These are phyloP conservation scores for Ptyas mucosa DNA, from an alignment of 2,113 vertebrate genomes.

Conservation along the genomic window DNA sequence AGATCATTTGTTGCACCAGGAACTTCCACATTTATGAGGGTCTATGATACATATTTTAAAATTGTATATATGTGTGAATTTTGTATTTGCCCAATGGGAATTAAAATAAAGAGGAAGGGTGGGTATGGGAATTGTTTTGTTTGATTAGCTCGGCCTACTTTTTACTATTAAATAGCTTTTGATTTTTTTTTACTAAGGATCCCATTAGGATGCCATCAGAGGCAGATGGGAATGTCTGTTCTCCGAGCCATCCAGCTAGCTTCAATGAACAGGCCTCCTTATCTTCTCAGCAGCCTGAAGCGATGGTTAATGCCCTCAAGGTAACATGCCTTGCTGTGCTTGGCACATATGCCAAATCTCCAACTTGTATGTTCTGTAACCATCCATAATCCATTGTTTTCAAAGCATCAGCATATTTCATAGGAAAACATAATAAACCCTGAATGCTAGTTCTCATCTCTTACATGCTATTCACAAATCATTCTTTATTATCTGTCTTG, in stretches of 20 bases:
- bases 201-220: conserved; percentile 76
- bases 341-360: conserved; percentile 46
- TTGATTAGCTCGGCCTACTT: conserved; percentile 56
- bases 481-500: not conserved
- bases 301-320: conserved; percentile 81
- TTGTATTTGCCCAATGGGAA: not conserved
- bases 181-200: conserved; percentile 76
- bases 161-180: conserved; percentile 76
- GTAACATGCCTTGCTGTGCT: conserved; percentile 62
- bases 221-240: conserved; percentile 75
- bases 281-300: conserved; percentile 76
- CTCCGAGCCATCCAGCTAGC: conserved; percentile 73
- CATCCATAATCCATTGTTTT: conserved; percentile 45
- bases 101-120: conserved; percentile 13
- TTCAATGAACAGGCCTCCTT: conserved; percentile 72
- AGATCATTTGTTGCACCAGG: fast-evolving
- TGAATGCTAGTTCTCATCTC: not conserved
- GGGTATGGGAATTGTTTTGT: conserved; percentile 30
- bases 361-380: conserved; percentile 53
- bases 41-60: not conserved
- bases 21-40: not conserved
- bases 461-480: not conserved
- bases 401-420: conserved; percentile 45
- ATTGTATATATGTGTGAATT: not conserved
- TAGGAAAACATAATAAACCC: not conserved